Conservation (phyloP, 2,113 vertebrate species). For the Junco hyemalis region DNA sequence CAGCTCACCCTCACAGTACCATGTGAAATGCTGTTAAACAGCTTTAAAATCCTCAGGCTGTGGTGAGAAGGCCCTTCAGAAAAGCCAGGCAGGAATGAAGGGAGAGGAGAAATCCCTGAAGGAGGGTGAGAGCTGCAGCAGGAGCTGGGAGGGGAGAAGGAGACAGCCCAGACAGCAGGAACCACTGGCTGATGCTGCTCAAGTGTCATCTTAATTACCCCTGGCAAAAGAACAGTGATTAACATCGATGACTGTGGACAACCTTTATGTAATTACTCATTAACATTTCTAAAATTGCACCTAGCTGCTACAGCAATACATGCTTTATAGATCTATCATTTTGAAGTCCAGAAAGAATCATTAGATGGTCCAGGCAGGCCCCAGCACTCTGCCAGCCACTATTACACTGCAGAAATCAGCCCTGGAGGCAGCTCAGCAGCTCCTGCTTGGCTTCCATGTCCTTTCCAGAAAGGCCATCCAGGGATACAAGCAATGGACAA, state of each 20-base stretch:
- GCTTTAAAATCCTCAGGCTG: background rate
- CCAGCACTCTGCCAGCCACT: background rate
- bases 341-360: constrained; percentile 34
- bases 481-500: background rate
- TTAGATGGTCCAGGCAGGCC: background rate
- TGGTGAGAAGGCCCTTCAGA: background rate
- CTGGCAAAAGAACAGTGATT: constrained; percentile 66
- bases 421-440: accelerated
- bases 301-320: constrained; percentile 52
- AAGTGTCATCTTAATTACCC: constrained; percentile 51
- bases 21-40: background rate
- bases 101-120: background rate
- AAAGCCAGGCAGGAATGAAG: background rate
- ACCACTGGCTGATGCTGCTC: background rate
- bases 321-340: constrained; percentile 50
- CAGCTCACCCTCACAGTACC: background rate
- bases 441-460: background rate
- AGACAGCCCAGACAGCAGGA: background rate
- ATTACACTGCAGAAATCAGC: constrained; percentile 40
- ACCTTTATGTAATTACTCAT: constrained; percentile 68
- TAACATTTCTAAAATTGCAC: constrained; percentile 68
- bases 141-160: background rate
- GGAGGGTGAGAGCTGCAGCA: background rate
- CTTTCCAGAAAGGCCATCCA: constrained; percentile 27
- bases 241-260: constrained; percentile 56